Evolutionary conservation across 2,797 vertebrate genomes (phyloP).

Genomic region (Urophycis tenuis): DNA sequence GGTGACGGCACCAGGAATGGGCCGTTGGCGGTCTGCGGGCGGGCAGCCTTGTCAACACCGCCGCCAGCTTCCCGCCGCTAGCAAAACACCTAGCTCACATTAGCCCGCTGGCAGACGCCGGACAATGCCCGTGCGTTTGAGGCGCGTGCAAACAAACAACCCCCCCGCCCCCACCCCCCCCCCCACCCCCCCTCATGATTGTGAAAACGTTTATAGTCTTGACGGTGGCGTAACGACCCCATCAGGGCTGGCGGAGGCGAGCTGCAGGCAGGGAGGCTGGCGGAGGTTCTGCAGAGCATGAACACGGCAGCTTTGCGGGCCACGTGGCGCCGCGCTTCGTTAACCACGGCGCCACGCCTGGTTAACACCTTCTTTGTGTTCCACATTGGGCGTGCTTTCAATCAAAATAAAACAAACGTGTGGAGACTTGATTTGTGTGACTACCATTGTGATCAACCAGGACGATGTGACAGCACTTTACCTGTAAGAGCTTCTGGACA

Average conservation of each 20-base stretch:
- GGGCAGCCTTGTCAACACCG: slow-evolving; percentile 61
- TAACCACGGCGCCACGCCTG: neutral
- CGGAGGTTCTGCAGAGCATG: neutral
- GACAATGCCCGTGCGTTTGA: neutral
- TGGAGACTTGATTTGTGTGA: neutral
- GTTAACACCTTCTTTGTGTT: neutral
- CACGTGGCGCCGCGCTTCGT: neutral
- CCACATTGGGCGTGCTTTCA: neutral
- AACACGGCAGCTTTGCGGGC: neutral
- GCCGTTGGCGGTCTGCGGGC: slow-evolving; percentile 48
- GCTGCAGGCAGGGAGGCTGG: neutral
- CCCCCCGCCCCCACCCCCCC: neutral
- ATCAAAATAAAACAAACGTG: neutral
- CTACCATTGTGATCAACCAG: neutral
- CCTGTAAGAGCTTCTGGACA: slow-evolving; percentile 95
- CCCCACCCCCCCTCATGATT: neutral
- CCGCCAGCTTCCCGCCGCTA: slow-evolving; percentile 41
- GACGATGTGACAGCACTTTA: slow-evolving; percentile 45
- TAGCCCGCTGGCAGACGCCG: slow-evolving; percentile 43
- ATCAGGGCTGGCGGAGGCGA: neutral
- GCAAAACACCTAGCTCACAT: slow-evolving; percentile 47
- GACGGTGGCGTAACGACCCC: neutral
- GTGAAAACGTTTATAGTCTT: neutral
- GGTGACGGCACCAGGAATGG: slow-evolving; percentile 68
- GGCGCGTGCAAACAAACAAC: slow-evolving; percentile 3